Evolutionary conservation across 2,888 invertebrate species (phyloP).

Genomic region (Drosophila dives): DNA sequence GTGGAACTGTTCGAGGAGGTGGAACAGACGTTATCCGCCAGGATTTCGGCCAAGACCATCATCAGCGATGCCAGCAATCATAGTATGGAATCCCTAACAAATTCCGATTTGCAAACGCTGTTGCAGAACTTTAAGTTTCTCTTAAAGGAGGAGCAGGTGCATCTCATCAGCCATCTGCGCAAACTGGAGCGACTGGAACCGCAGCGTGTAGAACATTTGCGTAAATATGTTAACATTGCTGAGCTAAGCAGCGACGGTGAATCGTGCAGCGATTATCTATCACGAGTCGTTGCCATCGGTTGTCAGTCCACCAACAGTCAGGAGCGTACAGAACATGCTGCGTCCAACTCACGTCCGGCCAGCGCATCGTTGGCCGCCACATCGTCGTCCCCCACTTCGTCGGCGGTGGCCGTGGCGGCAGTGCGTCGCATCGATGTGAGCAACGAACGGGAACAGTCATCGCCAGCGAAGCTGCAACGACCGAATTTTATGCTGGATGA

Average conservation of each 20-base stretch:
- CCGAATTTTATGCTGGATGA: constrained; percentile 86
- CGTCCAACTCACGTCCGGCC: background rate
- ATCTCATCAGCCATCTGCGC: constrained; percentile 92
- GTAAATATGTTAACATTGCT: constrained; percentile 90
- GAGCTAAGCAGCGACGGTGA: constrained; percentile 72
- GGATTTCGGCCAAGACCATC: constrained; percentile 46
- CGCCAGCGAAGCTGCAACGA: constrained; percentile 25
- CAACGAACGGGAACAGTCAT: constrained; percentile 27
- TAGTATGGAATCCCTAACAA: constrained; percentile 91
- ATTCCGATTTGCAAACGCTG: constrained; percentile 91
- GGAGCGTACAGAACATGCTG: constrained; percentile 1
- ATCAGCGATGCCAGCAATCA: constrained; percentile 74
- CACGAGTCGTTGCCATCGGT: constrained; percentile 48
- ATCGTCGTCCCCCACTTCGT: background rate
- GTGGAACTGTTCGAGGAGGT: constrained; percentile 73
- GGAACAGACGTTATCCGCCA: constrained; percentile 66
- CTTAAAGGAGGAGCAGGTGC: constrained; percentile 92
- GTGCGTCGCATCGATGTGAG: constrained; percentile 33
- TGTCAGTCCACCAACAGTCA: constrained; percentile 29
- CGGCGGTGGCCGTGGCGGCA: constrained; percentile 10
- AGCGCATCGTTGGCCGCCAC: background rate
- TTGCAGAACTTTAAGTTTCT: constrained; percentile 93
- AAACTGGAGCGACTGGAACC: constrained; percentile 92
- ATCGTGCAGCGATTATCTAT: constrained; percentile 59
- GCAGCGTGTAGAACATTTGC: constrained; percentile 90